Evolutionary conservation across 2,113 vertebrate genomes (phyloP).

Genomic region (Pangasianodon hypophthalmus): DNA sequence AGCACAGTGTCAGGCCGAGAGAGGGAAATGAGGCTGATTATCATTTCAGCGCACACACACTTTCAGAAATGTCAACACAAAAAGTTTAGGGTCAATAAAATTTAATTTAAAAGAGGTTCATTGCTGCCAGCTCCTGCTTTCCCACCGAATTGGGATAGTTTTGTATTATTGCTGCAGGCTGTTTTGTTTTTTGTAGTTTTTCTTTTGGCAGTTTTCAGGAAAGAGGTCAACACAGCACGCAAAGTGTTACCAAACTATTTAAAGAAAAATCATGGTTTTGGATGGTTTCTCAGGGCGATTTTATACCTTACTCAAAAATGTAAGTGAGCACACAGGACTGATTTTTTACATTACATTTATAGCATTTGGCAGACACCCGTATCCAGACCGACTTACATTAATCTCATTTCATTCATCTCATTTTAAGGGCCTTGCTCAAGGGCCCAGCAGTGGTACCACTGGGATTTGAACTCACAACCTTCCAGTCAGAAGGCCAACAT

Average conservation of each 20-base stretch:
- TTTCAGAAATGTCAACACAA: constrained; percentile 24
- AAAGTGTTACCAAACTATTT: not conserved
- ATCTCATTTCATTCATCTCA: too few species aligned
- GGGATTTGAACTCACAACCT: too few species aligned
- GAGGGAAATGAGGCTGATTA: constrained; percentile 54
- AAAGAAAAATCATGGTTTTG: too few species aligned
- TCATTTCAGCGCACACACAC: constrained; percentile 41
- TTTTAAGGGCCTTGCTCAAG: too few species aligned
- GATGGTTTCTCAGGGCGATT: not conserved
- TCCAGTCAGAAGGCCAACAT: too few species aligned
- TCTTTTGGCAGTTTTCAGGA: not conserved
- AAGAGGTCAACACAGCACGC: not conserved
- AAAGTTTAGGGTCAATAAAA: not conserved
- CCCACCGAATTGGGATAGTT: too few species aligned
- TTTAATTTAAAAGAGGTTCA: constrained; percentile 7
- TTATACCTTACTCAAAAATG: not conserved
- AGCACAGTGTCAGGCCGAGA: constrained; percentile 48
- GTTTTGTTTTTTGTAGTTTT: not conserved
- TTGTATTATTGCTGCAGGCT: not conserved
- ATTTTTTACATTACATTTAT: not conserved
- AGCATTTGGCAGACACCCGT: too few species aligned
- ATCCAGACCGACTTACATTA: too few species aligned
- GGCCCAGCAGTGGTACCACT: too few species aligned
- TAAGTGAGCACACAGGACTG: not conserved
- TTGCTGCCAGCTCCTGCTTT: not conserved